These are phyloP conservation scores for Elegia similella DNA, from an alignment of 2,888 invertebrate genomes.

Conservation along the genomic window DNA sequence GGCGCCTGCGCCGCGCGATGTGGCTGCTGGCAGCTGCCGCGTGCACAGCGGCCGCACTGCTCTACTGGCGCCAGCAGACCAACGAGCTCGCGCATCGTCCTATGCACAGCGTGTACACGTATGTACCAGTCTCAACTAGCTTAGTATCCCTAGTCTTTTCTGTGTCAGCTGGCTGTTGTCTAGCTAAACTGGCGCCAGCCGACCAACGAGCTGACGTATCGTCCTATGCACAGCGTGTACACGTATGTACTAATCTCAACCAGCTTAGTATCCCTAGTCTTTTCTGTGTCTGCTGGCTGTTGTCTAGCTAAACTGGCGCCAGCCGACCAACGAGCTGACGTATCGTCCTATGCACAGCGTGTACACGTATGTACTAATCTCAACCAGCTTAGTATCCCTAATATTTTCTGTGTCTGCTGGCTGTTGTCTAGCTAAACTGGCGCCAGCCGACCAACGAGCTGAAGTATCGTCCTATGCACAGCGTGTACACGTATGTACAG, in stretches of 20 bases:
- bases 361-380: slow-evolving; percentile 48
- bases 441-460: slow-evolving; percentile 78
- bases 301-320: slow-evolving; percentile 83
- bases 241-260: slow-evolving; percentile 41
- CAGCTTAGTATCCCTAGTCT: background rate
- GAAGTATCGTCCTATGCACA: slow-evolving; percentile 56
- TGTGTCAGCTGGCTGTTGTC: slow-evolving; percentile 77
- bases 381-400: background rate
- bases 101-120: slow-evolving; percentile 56
- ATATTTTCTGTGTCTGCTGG: slow-evolving; percentile 64
- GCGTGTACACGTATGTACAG: slow-evolving; percentile 54
- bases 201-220: slow-evolving; percentile 59
- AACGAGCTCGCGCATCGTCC: slow-evolving; percentile 62
- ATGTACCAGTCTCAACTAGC: slow-evolving; percentile 28
- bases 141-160: too few species aligned
- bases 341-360: slow-evolving; percentile 55
- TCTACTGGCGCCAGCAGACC: slow-evolving; percentile 83
- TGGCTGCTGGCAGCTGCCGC: slow-evolving; percentile 79
- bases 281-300: slow-evolving; percentile 74
- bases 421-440: slow-evolving; percentile 82
- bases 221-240: slow-evolving; percentile 57
- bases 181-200: slow-evolving; percentile 84
- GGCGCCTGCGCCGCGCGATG: slow-evolving; percentile 79
- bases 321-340: slow-evolving; percentile 70
- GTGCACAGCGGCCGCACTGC: slow-evolving; percentile 78